Base-by-base conservation (phyloP, 2,113 vertebrate genomes). In the Promerops cafer region DNA sequence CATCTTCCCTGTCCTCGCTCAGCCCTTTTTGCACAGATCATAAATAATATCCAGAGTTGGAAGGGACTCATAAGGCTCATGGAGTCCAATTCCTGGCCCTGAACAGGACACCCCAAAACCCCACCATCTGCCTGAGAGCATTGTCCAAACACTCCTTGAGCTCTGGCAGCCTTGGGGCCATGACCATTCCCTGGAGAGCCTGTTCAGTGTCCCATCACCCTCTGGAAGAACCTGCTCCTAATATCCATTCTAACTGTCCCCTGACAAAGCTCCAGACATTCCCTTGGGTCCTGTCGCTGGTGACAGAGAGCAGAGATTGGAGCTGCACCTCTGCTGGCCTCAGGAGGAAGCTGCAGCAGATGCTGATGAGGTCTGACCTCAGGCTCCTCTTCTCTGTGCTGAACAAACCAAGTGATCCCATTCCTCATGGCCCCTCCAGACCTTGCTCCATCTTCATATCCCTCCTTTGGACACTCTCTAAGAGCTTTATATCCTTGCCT, bases 101-200 rank as follows among this genome's bases (percentile, higher is more conserved):
- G 42, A 33, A 63, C 21, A 56, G 30, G 45, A 65, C 50, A 57
- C 9, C 35, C 40, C 50, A 49, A 42, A 56, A 71, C 35, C 26
- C 31, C 42, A 22, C 21, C 21, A 5, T 42, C 5, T 71, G 14
- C 35, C 66, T 50, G 20, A 54, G 21, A 42, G 6, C 0, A 0
- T 27, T 80, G 57, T 64, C 17, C n/a, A 56, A 80, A 49, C 3
- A 7, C 24, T 54, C n/a, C 24, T 33, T 7, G 40, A 79, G 26
- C 21, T 79, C 49, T 56, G 35, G 42, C 49, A 71, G 40, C 40
- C 49, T 71, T 35, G 56, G 40, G n/a, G 24, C 23, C 2, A 0
- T 49, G 42, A 9, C 21, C 49, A 31, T 28, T 45, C 57, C 30
- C 20, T 47, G 56, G 40, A 61, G 24, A 47, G 24, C 49, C 56